Evolutionary conservation across 2,888 invertebrate species (phyloP), one percentile per base, ranked within the genome.

Genomic region (Brachypterus glaber): DNA sequence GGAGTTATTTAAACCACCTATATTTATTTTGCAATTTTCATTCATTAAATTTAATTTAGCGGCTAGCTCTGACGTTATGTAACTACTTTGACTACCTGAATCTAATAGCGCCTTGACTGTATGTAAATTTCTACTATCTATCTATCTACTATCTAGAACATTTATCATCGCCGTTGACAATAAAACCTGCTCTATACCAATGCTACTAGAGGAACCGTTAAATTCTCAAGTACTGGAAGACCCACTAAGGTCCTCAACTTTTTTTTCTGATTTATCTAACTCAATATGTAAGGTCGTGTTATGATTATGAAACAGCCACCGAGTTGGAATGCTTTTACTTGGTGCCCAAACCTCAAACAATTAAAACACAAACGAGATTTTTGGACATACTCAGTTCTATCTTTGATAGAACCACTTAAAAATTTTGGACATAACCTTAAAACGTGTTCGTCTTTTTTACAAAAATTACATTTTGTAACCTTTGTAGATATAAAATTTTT

Each of bases 371-470:
- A 14, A 13, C 15, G 17, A n/a, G 33, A 26, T 5, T 33, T 7
- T 12, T 9, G 11, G 11, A 24, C 32, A 9, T 18, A 21, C 4
- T 31, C 14, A 17, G 33, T 17, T 13, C 31, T 9, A 3, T 37
- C 32, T 14, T 33, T 13, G 7, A 35, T 24, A n/a, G n/a, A 16
- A 18, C 38, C 12, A 32, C 35, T 35, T 3, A 25, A 4, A 25
- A 41, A 39, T 9, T 35, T 33, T 12, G 11, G 7, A 31, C 41
- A 41, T 26, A 24, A 26, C 12, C 39, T 24, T 26, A 41, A 35
- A 21, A 15, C 29, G 15, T 39, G 41, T 4, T 30, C 27, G 7
- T 13, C 25, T 18, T 35, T 39, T n/a, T n/a, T n/a, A n/a, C n/a
- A n/a, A n/a, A n/a, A n/a, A n/a, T n/a, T n/a, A n/a, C n/a, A n/a